Percentiles rank a stretch among this genome's conserved stretches.
These are phyloP conservation scores for Marcusenius ussheri DNA, from an alignment of 2,113 vertebrate species.

Conservation along the genomic window DNA sequence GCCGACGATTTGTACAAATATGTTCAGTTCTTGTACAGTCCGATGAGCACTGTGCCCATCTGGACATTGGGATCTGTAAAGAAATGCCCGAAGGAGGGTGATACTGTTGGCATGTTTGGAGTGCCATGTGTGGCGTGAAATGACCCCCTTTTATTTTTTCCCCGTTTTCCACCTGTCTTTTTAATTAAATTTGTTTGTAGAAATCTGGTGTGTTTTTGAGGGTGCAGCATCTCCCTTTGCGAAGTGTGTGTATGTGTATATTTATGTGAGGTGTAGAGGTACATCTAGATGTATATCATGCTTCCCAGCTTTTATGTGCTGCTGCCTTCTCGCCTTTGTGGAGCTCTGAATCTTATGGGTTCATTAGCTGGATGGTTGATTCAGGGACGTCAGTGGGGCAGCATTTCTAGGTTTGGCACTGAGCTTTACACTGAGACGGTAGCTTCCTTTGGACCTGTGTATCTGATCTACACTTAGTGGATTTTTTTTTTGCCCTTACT, in stretches of 20 bases:
- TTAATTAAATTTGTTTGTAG: constrained; percentile 24
- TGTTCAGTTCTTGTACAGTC: background rate
- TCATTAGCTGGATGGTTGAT: background rate
- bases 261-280: too few relatives aligned
- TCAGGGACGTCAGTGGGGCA: background rate
- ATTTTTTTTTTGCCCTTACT: background rate
- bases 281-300: too few relatives aligned
- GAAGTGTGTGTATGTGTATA: too few relatives aligned
- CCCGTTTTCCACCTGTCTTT: constrained; percentile 14
- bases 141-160: background rate
- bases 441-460: too few relatives aligned
- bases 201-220: background rate
- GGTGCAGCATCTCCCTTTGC: background rate
- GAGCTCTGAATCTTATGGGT: background rate
- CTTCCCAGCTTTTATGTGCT: too few relatives aligned
- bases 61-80: background rate
- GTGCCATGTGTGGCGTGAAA: background rate
- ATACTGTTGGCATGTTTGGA: background rate
- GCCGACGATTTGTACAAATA: background rate
- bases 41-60: background rate
- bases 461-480: too few relatives aligned
- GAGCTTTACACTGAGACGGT: too few relatives aligned
- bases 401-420: too few relatives aligned
- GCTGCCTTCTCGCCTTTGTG: too few relatives aligned
- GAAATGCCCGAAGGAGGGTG: background rate